Percentiles rank a stretch among this genome's conserved stretches.
These are phyloP conservation scores for Manduca sexta DNA, from an alignment of 1,140 invertebrate species.

Conservation along the genomic window DNA sequence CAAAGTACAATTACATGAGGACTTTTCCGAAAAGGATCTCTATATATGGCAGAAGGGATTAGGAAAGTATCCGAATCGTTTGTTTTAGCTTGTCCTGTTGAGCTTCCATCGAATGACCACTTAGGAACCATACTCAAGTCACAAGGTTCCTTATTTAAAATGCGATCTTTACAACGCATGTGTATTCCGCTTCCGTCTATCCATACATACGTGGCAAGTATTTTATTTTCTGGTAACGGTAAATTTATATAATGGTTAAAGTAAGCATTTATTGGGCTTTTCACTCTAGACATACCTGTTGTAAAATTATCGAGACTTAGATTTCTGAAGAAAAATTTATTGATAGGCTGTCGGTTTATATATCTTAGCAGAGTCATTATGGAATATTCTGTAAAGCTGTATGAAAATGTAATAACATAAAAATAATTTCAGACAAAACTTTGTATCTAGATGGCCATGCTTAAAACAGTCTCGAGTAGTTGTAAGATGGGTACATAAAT, in stretches of 20 bases:
- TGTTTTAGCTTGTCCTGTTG: constrained; percentile 84
- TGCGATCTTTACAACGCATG: constrained; percentile 86
- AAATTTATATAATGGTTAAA: constrained; percentile 80
- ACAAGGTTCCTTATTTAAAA: constrained; percentile 79
- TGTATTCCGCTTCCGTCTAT: constrained; percentile 91
- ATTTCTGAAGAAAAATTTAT: constrained; percentile 5
- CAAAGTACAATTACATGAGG: constrained; percentile 94
- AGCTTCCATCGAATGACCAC: constrained; percentile 98
- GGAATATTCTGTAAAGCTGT: background rate
- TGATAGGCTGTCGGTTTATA: background rate
- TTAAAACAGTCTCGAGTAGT: too few species aligned
- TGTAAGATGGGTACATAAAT: too few species aligned
- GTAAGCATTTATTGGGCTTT: constrained; percentile 45
- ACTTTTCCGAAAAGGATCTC: constrained; percentile 91
- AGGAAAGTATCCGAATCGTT: constrained; percentile 92
- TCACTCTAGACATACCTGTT: constrained; percentile 21
- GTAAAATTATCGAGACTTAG: constrained; percentile 27
- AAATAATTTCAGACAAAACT: too few species aligned
- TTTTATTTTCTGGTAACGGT: constrained; percentile 78
- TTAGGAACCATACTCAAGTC: constrained; percentile 84
- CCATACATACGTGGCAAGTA: constrained; percentile 90
- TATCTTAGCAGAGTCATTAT: background rate
- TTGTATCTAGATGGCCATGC: too few species aligned
- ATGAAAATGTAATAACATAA: too few species aligned
- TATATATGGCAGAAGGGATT: constrained; percentile 91